These are phyloP conservation scores for Amphiura filiformis DNA, from an alignment of 35 echinoderm and acorn worm genomes.

Conservation along the genomic window DNA sequence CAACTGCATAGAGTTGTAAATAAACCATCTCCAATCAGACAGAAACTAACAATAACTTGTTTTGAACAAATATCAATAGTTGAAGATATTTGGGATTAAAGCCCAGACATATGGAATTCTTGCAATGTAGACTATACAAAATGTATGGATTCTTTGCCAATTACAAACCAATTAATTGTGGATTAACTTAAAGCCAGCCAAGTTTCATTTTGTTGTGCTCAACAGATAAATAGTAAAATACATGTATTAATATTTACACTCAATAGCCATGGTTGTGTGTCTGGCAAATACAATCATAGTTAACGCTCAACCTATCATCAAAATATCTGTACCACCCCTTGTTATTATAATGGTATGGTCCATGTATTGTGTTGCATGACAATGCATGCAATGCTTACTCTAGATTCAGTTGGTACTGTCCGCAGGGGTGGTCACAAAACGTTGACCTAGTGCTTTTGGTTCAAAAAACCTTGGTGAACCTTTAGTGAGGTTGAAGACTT, in stretches of 20 bases:
- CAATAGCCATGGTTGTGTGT: background rate
- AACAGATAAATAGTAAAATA: background rate
- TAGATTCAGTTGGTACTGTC: background rate
- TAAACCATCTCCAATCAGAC: background rate
- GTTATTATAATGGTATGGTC: background rate
- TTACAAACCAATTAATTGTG: background rate
- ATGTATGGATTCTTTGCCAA: background rate
- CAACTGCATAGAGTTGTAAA: background rate
- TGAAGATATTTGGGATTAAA: background rate
- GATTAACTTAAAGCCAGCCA: background rate
- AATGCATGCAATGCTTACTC: background rate
- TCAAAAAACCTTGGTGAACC: conserved; percentile 8
- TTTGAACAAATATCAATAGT: background rate
- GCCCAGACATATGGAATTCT: background rate
- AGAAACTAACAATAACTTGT: conserved; percentile 5
- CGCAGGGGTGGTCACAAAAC: background rate
- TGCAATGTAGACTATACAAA: background rate
- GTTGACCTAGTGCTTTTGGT: background rate
- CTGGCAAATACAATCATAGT: background rate
- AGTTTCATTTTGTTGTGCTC: background rate
- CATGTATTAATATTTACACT: background rate
- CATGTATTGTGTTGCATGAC: background rate
- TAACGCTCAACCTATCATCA: background rate
- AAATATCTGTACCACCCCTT: background rate
- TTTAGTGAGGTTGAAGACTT: background rate